Conservation (phyloP, 1,140 invertebrate species). For the Tetramorium parvispinum region DNA sequence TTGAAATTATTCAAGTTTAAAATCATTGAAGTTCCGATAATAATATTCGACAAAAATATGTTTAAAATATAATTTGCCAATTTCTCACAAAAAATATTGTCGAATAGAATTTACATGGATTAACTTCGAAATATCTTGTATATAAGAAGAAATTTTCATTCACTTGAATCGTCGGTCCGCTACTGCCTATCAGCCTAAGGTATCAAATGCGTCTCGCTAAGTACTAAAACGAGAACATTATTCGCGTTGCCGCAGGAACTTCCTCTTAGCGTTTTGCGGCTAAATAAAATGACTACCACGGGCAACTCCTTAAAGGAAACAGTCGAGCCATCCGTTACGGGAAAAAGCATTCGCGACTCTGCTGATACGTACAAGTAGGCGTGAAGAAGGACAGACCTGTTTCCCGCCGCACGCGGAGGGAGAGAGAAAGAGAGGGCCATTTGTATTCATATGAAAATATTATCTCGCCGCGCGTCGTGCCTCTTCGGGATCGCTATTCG, state of each 20-base stretch:
- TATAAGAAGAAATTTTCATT: slow-evolving; percentile 1
- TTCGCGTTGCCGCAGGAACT: slow-evolving; percentile 64
- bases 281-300: slow-evolving; percentile 67
- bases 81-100: not conserved
- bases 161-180: not conserved
- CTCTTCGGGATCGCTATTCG: slow-evolving; percentile 79
- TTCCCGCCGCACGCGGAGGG: not conserved
- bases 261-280: slow-evolving; percentile 61
- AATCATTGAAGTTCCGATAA: not conserved
- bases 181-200: not conserved
- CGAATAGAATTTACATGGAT: not conserved
- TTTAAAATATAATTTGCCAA: not conserved
- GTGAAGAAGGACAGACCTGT: slow-evolving; percentile 49
- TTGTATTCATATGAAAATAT: slow-evolving; percentile 81
- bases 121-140: not conserved
- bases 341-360: slow-evolving; percentile 73
- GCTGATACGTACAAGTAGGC: slow-evolving; percentile 62
- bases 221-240: slow-evolving; percentile 66
- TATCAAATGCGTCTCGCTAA: slow-evolving; percentile 42
- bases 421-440: slow-evolving; percentile 65
- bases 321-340: slow-evolving; percentile 71
- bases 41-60: not conserved
- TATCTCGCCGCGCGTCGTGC: slow-evolving; percentile 76
- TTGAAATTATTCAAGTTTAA: not conserved
- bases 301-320: slow-evolving; percentile 68